Conservation (phyloP, 2,797 vertebrate genomes). For the Hippocampus kuda region DNA sequence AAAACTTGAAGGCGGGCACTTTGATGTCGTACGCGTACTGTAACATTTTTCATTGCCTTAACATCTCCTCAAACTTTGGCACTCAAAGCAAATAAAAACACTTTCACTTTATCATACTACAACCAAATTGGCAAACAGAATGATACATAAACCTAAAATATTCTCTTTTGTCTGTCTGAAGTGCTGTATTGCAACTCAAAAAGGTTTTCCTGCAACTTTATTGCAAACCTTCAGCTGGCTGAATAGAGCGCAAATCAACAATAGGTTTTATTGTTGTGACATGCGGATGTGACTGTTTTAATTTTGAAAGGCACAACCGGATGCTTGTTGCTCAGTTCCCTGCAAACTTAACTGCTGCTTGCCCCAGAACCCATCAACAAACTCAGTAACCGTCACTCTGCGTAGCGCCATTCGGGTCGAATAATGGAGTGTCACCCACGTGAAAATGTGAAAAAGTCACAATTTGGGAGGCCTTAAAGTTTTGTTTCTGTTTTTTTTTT, state of each 20-base stretch:
- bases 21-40: too few species aligned
- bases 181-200: too few species aligned
- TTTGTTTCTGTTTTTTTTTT: neutral
- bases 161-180: too few species aligned
- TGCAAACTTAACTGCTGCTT: conserved; percentile 5
- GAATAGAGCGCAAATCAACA: neutral
- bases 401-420: neutral
- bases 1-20: too few species aligned
- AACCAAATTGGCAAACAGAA: too few species aligned
- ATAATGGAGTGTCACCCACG: neutral
- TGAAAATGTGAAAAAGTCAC: neutral
- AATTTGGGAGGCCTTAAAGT: conserved; percentile 20
- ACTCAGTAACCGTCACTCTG: neutral
- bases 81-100: too few species aligned
- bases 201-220: too few species aligned
- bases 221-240: too few species aligned
- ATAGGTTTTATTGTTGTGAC: neutral
- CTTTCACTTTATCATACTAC: too few species aligned
- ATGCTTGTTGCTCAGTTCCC: neutral
- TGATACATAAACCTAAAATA: too few species aligned
- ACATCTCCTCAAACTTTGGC: too few species aligned
- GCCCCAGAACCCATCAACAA: conserved; percentile 14
- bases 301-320: neutral
- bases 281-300: neutral
- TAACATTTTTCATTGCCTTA: too few species aligned